Percentiles rank a stretch among this genome's conserved stretches.
phyloP scores from a whole-genome alignment of 2,113 vertebrate genomes.

The Conger conger region DNA sequence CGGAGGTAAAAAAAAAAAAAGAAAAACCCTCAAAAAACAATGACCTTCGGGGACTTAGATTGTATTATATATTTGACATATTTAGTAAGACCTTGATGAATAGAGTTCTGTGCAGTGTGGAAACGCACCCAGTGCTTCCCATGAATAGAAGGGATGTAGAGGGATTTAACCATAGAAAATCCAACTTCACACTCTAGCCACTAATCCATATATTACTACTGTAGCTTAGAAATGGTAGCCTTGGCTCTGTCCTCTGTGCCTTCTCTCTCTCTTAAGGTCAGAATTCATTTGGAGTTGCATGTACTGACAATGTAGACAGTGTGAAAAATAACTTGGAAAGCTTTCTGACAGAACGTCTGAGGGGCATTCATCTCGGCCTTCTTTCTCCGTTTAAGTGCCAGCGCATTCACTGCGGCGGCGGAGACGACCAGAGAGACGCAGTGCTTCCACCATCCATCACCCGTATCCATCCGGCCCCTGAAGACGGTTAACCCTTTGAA shows the following conservation, averaged over 20 bases:
- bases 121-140: slow-evolving; percentile 30
- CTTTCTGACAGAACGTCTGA: slow-evolving; percentile 32
- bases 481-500: neutral
- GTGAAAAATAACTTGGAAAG: neutral
- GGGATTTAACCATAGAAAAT: slow-evolving; percentile 52
- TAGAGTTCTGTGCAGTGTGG: slow-evolving; percentile 39
- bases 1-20: slow-evolving; percentile 37
- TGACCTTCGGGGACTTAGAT: slow-evolving; percentile 36
- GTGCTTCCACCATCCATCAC: neutral
- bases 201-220: slow-evolving; percentile 31
- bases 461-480: no score
- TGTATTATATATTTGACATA: slow-evolving; percentile 45
- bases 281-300: neutral
- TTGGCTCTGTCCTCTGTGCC: neutral
- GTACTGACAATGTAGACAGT: neutral
- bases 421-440: neutral
- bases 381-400: neutral
- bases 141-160: slow-evolving; percentile 48
- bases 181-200: slow-evolving; percentile 37
- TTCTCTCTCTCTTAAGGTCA: neutral
- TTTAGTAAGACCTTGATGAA: slow-evolving; percentile 25
- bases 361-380: neutral
- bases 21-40: slow-evolving; percentile 31
- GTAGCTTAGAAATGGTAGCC: neutral
- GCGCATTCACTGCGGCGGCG: neutral